A percentile compares a stretch with the other conserved stretches of the same genome.
Conservation (phyloP, 37 sponge, comb jelly and placozoan species). For the Dysidea cf. avara region DNA sequence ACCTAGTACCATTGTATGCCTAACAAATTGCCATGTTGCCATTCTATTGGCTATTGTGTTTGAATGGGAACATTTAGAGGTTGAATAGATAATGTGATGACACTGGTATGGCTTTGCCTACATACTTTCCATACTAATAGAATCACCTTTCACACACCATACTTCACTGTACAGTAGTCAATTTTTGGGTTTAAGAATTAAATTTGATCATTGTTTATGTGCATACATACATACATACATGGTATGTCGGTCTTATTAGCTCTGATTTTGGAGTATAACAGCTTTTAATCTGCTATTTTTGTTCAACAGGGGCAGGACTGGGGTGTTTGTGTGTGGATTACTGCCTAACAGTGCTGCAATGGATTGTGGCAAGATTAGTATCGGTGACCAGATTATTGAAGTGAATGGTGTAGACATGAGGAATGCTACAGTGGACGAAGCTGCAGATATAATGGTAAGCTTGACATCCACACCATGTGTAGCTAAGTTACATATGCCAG, state of each 20-base stretch:
- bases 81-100: too few relatives aligned
- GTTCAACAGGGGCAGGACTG: slow-evolving; percentile 29
- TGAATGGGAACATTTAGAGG: too few relatives aligned
- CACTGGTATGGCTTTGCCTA: too few relatives aligned
- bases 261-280: background rate
- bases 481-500: too few relatives aligned
- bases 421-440: slow-evolving; percentile 65
- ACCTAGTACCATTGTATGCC: too few relatives aligned
- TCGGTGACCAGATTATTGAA: slow-evolving; percentile 76
- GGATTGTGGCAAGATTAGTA: slow-evolving; percentile 25
- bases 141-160: too few relatives aligned
- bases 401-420: slow-evolving; percentile 65
- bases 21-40: too few relatives aligned
- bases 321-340: slow-evolving; percentile 68
- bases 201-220: slow-evolving; percentile 9
- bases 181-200: slow-evolving; percentile 16
- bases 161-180: too few relatives aligned
- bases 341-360: slow-evolving; percentile 44
- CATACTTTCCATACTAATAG: too few relatives aligned
- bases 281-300: background rate
- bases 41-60: too few relatives aligned
- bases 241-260: background rate
- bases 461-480: too few relatives aligned
- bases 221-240: background rate
- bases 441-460: slow-evolving; percentile 47